A percentile compares a stretch with the other conserved stretches of the same genome.
These are phyloP conservation scores for Theocolax elegans DNA, from an alignment of 1,140 invertebrate genomes.

Conservation along the genomic window DNA sequence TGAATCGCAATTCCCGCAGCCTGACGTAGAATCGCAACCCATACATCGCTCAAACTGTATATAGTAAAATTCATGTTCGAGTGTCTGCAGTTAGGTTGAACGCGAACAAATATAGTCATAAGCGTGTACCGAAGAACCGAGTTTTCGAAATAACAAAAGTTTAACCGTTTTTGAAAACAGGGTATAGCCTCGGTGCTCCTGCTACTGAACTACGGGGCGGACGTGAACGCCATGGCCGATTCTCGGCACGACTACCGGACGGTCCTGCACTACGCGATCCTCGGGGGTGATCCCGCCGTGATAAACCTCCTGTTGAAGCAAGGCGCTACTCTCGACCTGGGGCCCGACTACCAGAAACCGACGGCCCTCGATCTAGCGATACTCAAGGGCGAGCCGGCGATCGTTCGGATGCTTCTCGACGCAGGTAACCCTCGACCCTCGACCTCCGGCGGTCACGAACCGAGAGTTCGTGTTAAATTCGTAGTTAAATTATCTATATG, in stretches of 20 bases:
- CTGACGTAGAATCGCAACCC: too few species aligned
- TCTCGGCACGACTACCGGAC: constrained; percentile 84
- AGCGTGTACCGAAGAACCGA: too few species aligned
- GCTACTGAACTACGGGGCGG: constrained; percentile 81
- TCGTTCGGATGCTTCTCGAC: constrained; percentile 76
- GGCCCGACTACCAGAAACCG: constrained; percentile 79
- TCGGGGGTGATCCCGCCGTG: constrained; percentile 81
- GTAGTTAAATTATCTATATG: too few species aligned
- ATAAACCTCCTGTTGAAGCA: constrained; percentile 86
- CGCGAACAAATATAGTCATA: too few species aligned
- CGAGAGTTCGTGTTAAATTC: constrained; percentile 15
- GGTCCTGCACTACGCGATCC: constrained; percentile 88
- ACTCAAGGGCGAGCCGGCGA: constrained; percentile 80
- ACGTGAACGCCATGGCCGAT: constrained; percentile 85
- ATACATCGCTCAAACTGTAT: too few species aligned
- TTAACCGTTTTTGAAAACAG: too few species aligned
- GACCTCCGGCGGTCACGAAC: too few species aligned
- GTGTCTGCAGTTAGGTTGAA: too few species aligned
- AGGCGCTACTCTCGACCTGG: constrained; percentile 75
- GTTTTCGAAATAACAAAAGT: too few species aligned
- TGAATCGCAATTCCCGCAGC: too few species aligned
- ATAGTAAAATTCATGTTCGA: too few species aligned
- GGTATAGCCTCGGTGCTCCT: constrained; percentile 82
- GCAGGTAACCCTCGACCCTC: constrained; percentile 75
- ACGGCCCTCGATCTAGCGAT: constrained; percentile 87